Conservation (phyloP, 2,888 invertebrate genomes). For the Imbricaverruca yamaguchii region DNA sequence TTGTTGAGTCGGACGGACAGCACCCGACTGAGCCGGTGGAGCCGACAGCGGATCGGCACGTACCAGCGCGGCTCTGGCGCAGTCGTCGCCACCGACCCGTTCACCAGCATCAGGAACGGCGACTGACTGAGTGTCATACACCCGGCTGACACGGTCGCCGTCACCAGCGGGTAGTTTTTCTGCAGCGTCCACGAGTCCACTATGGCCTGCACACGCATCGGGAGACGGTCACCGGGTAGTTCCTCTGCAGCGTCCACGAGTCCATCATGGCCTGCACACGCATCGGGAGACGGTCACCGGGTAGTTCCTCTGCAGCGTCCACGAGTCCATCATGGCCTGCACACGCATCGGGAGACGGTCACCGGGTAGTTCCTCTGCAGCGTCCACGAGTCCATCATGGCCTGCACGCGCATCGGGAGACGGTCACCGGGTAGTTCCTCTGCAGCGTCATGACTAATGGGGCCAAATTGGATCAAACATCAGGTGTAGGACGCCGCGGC, state of each 20-base stretch:
- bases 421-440: too few species aligned
- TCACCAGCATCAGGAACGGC: constrained; percentile 45
- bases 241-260: constrained; percentile 77
- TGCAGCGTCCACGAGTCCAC: constrained; percentile 85
- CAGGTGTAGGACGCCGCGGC: neutral
- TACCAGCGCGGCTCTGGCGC: neutral
- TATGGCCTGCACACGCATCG: constrained; percentile 46
- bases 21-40: constrained; percentile 5
- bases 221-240: constrained; percentile 56
- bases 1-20: constrained; percentile 14
- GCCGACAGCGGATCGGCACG: constrained; percentile 29
- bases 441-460: too few species aligned
- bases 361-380: too few species aligned
- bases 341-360: too few species aligned
- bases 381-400: too few species aligned
- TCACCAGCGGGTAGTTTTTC: constrained; percentile 73
- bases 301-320: constrained; percentile 23
- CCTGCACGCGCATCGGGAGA: too few species aligned
- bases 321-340: constrained; percentile 50
- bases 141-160: constrained; percentile 53
- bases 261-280: constrained; percentile 62
- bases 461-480: too few species aligned
- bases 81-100: constrained; percentile 32
- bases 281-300: too few species aligned
- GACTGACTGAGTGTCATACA: constrained; percentile 59